phyloP scores from a whole-genome alignment of 2,888 invertebrate species.

The Monochamus alternatus region DNA sequence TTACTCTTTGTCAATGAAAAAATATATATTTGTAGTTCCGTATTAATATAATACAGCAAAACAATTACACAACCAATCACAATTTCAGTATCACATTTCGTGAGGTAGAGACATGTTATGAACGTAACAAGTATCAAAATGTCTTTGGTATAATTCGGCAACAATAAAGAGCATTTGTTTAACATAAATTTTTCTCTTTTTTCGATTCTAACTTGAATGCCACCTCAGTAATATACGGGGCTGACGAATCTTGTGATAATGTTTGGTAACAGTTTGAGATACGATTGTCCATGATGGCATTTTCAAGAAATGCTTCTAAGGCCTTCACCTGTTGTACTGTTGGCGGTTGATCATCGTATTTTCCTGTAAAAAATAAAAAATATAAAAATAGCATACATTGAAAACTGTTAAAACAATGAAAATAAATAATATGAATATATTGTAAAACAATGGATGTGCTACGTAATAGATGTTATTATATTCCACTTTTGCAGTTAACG shows the following conservation, averaged over 20 bases:
- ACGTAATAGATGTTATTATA: too few relatives aligned
- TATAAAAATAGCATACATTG: neutral
- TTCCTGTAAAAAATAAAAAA: constrained; percentile 4
- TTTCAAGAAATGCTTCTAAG: constrained; percentile 18
- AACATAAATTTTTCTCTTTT: neutral
- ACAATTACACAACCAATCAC: neutral
- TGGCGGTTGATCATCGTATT: neutral
- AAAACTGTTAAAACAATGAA: neutral
- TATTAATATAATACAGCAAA: neutral
- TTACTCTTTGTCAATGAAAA: too few relatives aligned
- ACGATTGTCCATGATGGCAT: constrained; percentile 5
- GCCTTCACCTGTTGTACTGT: neutral
- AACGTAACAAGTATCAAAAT: too few relatives aligned
- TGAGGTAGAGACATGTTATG: too few relatives aligned
- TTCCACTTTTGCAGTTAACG: too few relatives aligned
- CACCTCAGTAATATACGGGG: neutral
- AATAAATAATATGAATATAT: too few relatives aligned
- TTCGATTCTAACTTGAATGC: neutral
- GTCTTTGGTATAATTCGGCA: neutral
- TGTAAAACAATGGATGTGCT: too few relatives aligned
- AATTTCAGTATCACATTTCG: too few relatives aligned
- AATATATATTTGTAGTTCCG: too few relatives aligned
- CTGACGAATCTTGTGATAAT: neutral
- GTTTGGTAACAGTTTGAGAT: constrained; percentile 21
- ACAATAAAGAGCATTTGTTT: neutral